Percentiles rank a stretch among this genome's conserved stretches.
These are phyloP conservation scores for Fragum whitleyi DNA, from an alignment of 2,888 invertebrate species.

Conservation along the genomic window DNA sequence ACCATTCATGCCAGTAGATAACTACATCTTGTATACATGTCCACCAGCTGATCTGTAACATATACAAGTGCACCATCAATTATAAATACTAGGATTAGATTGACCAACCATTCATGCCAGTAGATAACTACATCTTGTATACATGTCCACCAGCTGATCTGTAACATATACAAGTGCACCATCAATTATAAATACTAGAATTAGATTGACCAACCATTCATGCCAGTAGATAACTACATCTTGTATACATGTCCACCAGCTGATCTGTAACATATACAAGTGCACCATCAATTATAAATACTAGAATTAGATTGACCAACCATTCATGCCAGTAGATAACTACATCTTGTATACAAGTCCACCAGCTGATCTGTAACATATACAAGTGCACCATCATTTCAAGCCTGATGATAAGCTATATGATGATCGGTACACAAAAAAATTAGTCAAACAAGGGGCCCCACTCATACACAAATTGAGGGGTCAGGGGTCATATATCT, in stretches of 20 bases:
- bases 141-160: constrained; percentile 74
- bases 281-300: no score
- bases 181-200: constrained; percentile 88
- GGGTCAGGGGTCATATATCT: no score
- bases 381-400: no score
- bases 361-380: constrained; percentile 73
- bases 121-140: constrained; percentile 84
- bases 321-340: constrained; percentile 88
- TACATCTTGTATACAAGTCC: constrained; percentile 82
- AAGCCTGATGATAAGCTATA: no score
- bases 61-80: no score
- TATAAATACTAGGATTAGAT: constrained; percentile 88
- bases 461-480: no score
- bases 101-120: constrained; percentile 90
- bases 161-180: no score
- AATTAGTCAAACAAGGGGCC: no score
- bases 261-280: constrained; percentile 66
- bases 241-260: constrained; percentile 74
- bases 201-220: constrained; percentile 90
- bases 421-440: no score
- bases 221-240: constrained; percentile 86
- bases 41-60: constrained; percentile 77
- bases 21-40: constrained; percentile 82
- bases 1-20: constrained; percentile 89
- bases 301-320: constrained; percentile 88